Evolutionary conservation across 2,113 vertebrate genomes (phyloP).

Genomic region (Pseudonaja textilis): DNA sequence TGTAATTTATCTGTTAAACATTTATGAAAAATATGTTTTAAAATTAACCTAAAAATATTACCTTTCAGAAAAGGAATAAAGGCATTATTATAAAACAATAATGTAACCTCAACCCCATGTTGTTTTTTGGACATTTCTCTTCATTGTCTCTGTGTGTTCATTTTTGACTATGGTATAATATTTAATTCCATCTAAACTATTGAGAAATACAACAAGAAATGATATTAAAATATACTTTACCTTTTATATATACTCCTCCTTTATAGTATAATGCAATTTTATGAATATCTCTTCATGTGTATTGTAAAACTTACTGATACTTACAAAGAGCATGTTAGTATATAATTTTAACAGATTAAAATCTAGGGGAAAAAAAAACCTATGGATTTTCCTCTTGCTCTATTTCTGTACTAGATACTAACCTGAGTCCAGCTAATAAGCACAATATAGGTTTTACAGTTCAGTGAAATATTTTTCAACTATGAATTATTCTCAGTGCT

Average conservation of each 20-base stretch:
- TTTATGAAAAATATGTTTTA: conserved; percentile 18
- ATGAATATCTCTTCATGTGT: not conserved
- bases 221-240: not conserved
- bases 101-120: not conserved
- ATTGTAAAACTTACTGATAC: not conserved
- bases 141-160: not conserved
- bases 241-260: not conserved
- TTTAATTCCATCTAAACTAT: not conserved
- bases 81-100: not conserved
- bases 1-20: conserved; percentile 32
- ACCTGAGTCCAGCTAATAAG: conserved; percentile 32
- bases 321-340: not conserved
- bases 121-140: not conserved
- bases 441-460: conserved; percentile 20
- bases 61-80: not conserved
- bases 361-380: not conserved
- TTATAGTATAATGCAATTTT: not conserved
- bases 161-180: not conserved
- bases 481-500: conserved; percentile 42
- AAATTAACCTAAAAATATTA: conserved; percentile 34
- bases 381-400: not conserved
- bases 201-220: not conserved
- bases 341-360: not conserved
- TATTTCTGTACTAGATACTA: conserved; percentile 17
- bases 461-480: conserved; percentile 25